These are phyloP conservation scores for Tanytarsus gracilentus DNA, from an alignment of 2,888 invertebrate genomes.

Conservation along the genomic window DNA sequence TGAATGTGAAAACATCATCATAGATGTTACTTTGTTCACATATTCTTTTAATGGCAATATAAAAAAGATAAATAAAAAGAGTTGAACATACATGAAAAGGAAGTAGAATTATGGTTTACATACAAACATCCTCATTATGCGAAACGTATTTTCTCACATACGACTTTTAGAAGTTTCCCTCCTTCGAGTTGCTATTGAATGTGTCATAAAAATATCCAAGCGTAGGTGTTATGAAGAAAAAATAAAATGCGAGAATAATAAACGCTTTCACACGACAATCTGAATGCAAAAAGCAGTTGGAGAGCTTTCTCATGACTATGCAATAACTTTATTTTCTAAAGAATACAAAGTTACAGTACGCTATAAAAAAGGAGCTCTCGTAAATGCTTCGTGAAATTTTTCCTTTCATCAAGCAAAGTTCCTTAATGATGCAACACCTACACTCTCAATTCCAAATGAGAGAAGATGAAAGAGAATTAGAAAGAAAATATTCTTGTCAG, in stretches of 20 bases:
- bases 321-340: too few species aligned
- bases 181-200: too few species aligned
- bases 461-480: neutral
- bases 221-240: neutral
- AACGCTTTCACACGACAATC: too few species aligned
- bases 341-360: too few species aligned
- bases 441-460: neutral
- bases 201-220: too few species aligned
- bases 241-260: neutral
- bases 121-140: too few species aligned
- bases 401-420: neutral
- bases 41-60: conserved; percentile 2
- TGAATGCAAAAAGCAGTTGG: too few species aligned
- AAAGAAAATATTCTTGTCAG: neutral
- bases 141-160: conserved; percentile 2
- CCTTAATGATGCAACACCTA: conserved; percentile 3
- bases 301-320: too few species aligned
- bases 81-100: neutral
- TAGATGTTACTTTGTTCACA: too few species aligned
- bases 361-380: neutral
- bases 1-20: neutral
- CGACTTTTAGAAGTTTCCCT: too few species aligned
- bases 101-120: too few species aligned
- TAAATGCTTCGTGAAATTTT: neutral
- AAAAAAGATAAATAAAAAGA: conserved; percentile 5